These are phyloP conservation scores for Ellobium chinense DNA, from an alignment of 2,888 invertebrate species.

Conservation along the genomic window DNA sequence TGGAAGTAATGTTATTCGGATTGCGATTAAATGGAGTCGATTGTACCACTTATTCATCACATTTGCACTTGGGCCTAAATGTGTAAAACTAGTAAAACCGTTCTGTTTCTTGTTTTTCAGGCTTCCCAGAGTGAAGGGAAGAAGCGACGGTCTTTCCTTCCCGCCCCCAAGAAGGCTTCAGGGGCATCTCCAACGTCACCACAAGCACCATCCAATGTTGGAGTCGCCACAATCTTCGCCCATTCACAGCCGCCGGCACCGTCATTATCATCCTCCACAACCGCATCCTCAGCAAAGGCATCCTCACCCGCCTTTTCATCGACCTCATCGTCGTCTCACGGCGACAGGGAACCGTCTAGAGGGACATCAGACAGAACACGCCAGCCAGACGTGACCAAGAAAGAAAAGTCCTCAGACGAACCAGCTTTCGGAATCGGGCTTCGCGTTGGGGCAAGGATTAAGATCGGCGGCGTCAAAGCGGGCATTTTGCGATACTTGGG, in stretches of 20 bases:
- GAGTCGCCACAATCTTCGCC: background rate
- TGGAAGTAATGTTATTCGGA: too few species aligned
- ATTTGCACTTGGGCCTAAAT: too few species aligned
- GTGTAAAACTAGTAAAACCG: too few species aligned
- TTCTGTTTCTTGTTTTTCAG: too few species aligned
- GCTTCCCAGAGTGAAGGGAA: constrained; percentile 34
- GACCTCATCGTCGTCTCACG: background rate
- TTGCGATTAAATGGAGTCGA: too few species aligned
- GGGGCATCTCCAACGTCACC: constrained; percentile 29
- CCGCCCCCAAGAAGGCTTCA: constrained; percentile 51
- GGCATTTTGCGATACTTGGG: constrained; percentile 83
- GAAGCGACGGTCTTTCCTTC: constrained; percentile 65
- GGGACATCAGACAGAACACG: background rate
- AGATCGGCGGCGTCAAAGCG: constrained; percentile 79
- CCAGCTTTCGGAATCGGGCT: constrained; percentile 50
- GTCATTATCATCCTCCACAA: background rate
- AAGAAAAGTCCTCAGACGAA: background rate
- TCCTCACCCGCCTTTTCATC: background rate
- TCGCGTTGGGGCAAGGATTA: constrained; percentile 79
- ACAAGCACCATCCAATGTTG: background rate
- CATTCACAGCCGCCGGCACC: background rate
- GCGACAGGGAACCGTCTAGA: background rate
- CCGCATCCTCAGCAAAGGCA: background rate
- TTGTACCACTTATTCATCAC: too few species aligned
- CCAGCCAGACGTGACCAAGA: background rate